Evolutionary conservation across 2,888 invertebrate genomes (phyloP).

Genomic region (Melinaea menophilus): DNA sequence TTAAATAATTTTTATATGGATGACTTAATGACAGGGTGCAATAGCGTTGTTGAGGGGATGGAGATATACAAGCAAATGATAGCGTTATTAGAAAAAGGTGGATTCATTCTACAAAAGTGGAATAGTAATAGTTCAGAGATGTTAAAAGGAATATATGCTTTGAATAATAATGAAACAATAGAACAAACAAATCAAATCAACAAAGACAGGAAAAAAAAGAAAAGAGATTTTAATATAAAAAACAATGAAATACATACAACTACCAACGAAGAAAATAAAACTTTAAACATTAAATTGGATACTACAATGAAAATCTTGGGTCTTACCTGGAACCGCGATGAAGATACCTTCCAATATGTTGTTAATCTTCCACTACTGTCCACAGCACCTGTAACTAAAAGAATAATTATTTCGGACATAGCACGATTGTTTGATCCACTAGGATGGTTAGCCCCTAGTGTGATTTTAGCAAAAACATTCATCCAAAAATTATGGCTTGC

Average conservation of each 20-base stretch:
- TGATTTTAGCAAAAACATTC: not conserved
- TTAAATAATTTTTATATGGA: conserved; percentile 15
- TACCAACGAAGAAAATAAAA: conserved; percentile 8
- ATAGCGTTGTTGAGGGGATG: conserved; percentile 27
- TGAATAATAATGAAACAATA: not conserved
- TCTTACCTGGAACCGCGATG: not conserved
- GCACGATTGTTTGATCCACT: too few relatives aligned
- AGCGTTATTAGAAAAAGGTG: conserved; percentile 29
- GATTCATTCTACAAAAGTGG: conserved; percentile 33
- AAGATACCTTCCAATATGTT: too few relatives aligned
- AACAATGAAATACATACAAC: not conserved
- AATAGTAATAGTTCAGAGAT: conserved; percentile 24
- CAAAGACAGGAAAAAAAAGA: too few relatives aligned
- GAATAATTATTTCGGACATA: too few relatives aligned
- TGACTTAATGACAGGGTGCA: conserved; percentile 32
- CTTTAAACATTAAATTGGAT: conserved; percentile 29
- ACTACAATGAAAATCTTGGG: conserved; percentile 29
- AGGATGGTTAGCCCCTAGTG: too few relatives aligned
- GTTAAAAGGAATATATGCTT: conserved; percentile 11
- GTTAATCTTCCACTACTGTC: too few relatives aligned
- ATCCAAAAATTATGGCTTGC: conserved; percentile 25
- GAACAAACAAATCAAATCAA: not conserved
- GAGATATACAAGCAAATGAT: conserved; percentile 31
- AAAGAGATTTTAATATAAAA: not conserved
- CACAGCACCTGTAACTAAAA: too few relatives aligned